Conservation (phyloP, 1,140 invertebrate species). For the Nasonia giraulti region DNA sequence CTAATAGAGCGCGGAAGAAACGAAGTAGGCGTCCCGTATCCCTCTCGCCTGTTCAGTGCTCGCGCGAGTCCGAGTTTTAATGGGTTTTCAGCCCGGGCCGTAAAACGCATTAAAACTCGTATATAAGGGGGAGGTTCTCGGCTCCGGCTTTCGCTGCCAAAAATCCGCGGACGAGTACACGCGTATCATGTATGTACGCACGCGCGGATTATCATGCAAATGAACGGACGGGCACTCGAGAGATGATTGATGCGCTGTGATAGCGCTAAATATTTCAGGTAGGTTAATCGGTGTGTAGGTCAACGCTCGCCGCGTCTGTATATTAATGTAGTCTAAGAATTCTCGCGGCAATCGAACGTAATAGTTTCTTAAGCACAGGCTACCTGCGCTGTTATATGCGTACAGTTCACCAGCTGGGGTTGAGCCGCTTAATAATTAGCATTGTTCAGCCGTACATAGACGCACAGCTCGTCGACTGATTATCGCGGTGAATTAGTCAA, state of each 20-base stretch:
- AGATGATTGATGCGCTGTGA: background rate
- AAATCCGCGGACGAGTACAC: conserved; percentile 62
- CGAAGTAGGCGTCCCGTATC: conserved; percentile 17
- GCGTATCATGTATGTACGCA: conserved; percentile 7
- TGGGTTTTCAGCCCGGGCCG: conserved; percentile 67
- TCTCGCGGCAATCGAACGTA: background rate
- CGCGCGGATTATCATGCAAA: conserved; percentile 49
- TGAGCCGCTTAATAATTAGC: background rate
- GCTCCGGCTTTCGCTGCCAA: conserved; percentile 52
- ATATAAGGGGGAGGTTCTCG: conserved; percentile 58
- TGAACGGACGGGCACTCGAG: background rate
- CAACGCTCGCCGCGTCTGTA: background rate
- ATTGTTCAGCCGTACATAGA: background rate
- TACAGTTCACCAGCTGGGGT: background rate
- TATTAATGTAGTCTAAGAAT: background rate
- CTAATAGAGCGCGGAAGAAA: conserved; percentile 47
- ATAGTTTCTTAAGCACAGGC: too few relatives aligned
- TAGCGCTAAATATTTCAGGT: background rate
- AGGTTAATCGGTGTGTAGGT: conserved; percentile 1
- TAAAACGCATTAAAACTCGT: conserved; percentile 72
- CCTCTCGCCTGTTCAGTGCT: background rate
- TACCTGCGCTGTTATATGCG: too few relatives aligned
- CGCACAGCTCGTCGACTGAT: background rate
- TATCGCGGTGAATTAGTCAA: background rate
- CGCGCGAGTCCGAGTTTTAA: conserved; percentile 58